Base-by-base conservation (phyloP, 1,140 invertebrate species). In the Drosophila fuyamai region DNA sequence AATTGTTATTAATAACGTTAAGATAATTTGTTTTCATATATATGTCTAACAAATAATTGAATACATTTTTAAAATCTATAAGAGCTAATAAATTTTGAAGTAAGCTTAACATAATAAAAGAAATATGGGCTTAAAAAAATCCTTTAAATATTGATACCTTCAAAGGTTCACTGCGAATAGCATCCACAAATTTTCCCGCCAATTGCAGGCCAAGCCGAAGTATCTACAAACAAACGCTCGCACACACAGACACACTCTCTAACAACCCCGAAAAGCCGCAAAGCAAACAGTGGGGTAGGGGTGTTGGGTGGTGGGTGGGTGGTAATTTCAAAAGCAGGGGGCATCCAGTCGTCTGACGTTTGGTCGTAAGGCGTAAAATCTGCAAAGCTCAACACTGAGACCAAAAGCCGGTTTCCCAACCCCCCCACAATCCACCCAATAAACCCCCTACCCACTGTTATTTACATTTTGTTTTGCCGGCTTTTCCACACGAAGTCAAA, bases 381-480 rank as follows among this genome's bases (percentile, higher is more conserved):
- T 74, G 76, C 68, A 80, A 83, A 84, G 84, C 84, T 80, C 72
- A 73, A 88, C 58, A 73, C 68, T 73, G 73, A 77, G 76, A 74
- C 65, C 71, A 83, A 82, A 86, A 89, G 83, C 83, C 83, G 83
- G 83, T 65, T 66, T 47, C 61, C 43, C n/a, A 16, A 10, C 53
- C 27, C 50, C 38, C 29, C 23, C 23, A 23, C 41, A 18, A 7
- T 54, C 43, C 16, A 35, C 14, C n/a, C 23, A 23, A 18, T 35
- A 29, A 3, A 10, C 27, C 13, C 18, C 36, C 27, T 13, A 8
- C 13, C 14, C 23, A 59, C 51, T 79, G 81, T 82, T 86, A 86
- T 86, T 86, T 86, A 86, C 83, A 86, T 83, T 86, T 86, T 86
- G 83, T 86, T 86, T 83, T 86, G 83, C 83, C 83, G 83, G 83